Percentiles rank a stretch among this genome's conserved stretches.
Evolutionary conservation across 2,888 invertebrate species (phyloP).

Genomic region (Lepidocyrtoides sp.): DNA sequence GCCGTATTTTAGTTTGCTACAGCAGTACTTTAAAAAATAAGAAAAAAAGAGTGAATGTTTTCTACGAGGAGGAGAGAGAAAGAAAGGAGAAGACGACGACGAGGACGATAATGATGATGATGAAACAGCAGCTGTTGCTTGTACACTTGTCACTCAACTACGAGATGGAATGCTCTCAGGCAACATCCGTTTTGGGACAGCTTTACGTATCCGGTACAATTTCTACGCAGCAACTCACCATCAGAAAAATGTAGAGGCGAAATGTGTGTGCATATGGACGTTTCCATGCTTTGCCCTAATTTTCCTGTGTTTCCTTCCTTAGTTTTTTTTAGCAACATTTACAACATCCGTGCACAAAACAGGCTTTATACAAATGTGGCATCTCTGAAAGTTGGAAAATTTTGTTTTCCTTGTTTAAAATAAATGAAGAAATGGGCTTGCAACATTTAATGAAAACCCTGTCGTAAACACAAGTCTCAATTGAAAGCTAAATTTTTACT

Average conservation of each 20-base stretch:
- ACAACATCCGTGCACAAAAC: background rate
- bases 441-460: background rate
- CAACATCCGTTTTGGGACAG: conserved; percentile 75
- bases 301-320: conserved; percentile 27
- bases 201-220: conserved; percentile 66
- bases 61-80: background rate
- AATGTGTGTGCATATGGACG: background rate
- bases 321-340: conserved; percentile 27
- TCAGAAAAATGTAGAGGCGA: background rate
- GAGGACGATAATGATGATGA: conserved; percentile 4
- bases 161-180: conserved; percentile 70
- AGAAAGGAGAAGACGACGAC: background rate
- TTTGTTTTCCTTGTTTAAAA: background rate
- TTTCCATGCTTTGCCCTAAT: background rate
- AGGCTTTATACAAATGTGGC: no score
- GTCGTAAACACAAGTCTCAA: no score
- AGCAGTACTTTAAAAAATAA: background rate
- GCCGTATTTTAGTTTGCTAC: no score
- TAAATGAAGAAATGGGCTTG: background rate
- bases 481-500: no score
- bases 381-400: background rate
- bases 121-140: conserved; percentile 69
- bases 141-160: conserved; percentile 36
- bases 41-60: no score
- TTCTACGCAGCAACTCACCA: background rate